Percentiles rank a stretch among this genome's conserved stretches.
These are phyloP conservation scores for Pocota personata DNA, from an alignment of 2,888 invertebrate genomes.

Conservation along the genomic window DNA sequence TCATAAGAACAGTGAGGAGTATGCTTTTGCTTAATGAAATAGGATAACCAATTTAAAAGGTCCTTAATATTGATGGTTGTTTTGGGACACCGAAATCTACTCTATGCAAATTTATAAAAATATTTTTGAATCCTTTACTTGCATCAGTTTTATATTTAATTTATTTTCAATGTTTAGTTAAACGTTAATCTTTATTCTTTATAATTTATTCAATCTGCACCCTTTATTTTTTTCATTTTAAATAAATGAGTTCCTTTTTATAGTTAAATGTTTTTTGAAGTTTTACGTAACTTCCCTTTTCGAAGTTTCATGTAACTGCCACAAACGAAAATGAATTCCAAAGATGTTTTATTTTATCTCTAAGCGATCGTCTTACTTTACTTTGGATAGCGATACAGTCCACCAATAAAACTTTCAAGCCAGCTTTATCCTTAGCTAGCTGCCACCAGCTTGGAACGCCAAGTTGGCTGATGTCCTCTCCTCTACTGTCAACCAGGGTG, in stretches of 20 bases:
- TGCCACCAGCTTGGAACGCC: too few relatives aligned
- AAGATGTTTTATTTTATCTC: too few relatives aligned
- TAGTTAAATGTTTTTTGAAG: background rate
- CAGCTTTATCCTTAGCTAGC: too few relatives aligned
- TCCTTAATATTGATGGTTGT: background rate
- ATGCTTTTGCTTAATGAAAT: slow-evolving; percentile 77
- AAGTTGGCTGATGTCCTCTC: too few relatives aligned
- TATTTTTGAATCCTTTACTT: background rate
- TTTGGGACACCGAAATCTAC: background rate
- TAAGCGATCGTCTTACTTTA: too few relatives aligned
- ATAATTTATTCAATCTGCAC: slow-evolving; percentile 24
- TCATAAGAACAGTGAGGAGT: slow-evolving; percentile 80
- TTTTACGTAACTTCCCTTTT: too few relatives aligned
- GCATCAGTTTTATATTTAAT: slow-evolving; percentile 46
- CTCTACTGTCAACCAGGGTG: too few relatives aligned
- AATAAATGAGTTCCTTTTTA: background rate
- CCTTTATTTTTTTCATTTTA: background rate
- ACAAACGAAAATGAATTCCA: too few relatives aligned
- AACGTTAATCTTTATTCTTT: slow-evolving; percentile 21
- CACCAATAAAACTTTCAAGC: too few relatives aligned
- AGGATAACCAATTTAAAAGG: background rate
- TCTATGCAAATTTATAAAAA: background rate
- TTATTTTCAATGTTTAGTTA: slow-evolving; percentile 5
- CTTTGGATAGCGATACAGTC: too few relatives aligned
- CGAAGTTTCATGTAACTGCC: too few relatives aligned